Percentiles rank a stretch among this genome's conserved stretches.
phyloP scores from a whole-genome alignment of 2,797 vertebrate species.

The Sphenodon punctatus region DNA sequence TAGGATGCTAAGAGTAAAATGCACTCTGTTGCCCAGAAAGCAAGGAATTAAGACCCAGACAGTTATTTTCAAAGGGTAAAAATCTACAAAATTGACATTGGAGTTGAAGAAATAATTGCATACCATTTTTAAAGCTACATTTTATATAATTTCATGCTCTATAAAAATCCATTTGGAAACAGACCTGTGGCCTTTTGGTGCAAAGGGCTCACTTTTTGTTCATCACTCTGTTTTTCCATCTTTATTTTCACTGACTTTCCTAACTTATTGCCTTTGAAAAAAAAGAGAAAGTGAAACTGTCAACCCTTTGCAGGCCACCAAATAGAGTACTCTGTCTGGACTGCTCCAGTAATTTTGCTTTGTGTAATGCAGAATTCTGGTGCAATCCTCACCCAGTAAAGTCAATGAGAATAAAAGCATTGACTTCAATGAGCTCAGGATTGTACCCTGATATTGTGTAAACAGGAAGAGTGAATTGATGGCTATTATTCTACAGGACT shows the following conservation, averaged over 20 bases:
- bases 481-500: too few relatives aligned
- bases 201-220: conserved; percentile 29
- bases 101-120: conserved; percentile 61
- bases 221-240: conserved; percentile 31
- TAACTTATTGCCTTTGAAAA: conserved; percentile 23
- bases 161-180: conserved; percentile 62
- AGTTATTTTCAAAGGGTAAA: conserved; percentile 65
- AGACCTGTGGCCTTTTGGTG: conserved; percentile 32
- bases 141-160: conserved; percentile 64
- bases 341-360: not conserved
- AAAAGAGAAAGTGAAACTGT: conserved; percentile 2
- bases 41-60: conserved; percentile 48
- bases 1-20: conserved; percentile 36
- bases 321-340: not conserved
- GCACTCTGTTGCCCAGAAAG: conserved; percentile 36
- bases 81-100: conserved; percentile 63
- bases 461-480: too few relatives aligned
- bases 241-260: conserved; percentile 32
- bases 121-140: conserved; percentile 58
- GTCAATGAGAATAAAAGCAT: too few relatives aligned
- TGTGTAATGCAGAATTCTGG: not conserved
- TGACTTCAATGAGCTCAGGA: too few relatives aligned
- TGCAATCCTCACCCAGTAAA: too few relatives aligned
- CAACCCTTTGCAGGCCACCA: not conserved
- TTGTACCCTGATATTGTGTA: too few relatives aligned